phyloP scores from a whole-genome alignment of 2,113 vertebrate species.

The Tragelaphus buxtoni region DNA sequence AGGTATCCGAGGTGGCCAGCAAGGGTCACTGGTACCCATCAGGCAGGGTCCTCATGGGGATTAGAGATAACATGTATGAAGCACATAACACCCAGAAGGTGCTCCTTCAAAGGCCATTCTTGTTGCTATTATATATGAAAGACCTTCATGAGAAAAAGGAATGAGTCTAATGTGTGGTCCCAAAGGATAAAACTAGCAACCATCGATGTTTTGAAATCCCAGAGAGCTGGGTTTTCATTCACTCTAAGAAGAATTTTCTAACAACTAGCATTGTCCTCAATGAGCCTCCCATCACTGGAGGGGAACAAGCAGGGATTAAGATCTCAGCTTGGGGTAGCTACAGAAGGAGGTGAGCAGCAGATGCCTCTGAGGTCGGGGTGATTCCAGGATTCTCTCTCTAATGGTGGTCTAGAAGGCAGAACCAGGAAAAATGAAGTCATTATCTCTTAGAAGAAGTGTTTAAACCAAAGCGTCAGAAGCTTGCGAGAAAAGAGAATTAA shows the following conservation, averaged over 20 bases:
- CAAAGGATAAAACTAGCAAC: neutral
- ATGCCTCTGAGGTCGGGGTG: rapidly evolving
- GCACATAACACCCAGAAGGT: rapidly evolving
- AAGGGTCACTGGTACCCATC: neutral
- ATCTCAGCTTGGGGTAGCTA: rapidly evolving
- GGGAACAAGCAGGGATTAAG: neutral
- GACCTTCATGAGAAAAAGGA: neutral
- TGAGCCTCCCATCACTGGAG: neutral
- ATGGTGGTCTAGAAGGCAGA: neutral
- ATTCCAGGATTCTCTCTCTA: neutral
- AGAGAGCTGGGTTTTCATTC: neutral
- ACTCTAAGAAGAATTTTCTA: neutral
- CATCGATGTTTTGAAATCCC: neutral
- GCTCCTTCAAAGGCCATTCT: neutral
- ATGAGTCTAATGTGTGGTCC: neutral
- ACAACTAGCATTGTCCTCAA: neutral
- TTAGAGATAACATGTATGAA: rapidly evolving
- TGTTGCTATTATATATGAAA: neutral
- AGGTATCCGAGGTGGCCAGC: neutral
- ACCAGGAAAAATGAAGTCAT: slow-evolving; percentile 20
- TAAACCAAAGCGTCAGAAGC: slow-evolving; percentile 5
- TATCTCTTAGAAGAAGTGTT: neutral
- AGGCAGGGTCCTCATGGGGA: neutral
- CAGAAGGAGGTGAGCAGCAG: rapidly evolving
- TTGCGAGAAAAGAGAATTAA: slow-evolving; percentile 51